A percentile compares a stretch with the other conserved stretches of the same genome.
Conservation (phyloP, 1,140 invertebrate species). For the Psilanteris sp. region DNA sequence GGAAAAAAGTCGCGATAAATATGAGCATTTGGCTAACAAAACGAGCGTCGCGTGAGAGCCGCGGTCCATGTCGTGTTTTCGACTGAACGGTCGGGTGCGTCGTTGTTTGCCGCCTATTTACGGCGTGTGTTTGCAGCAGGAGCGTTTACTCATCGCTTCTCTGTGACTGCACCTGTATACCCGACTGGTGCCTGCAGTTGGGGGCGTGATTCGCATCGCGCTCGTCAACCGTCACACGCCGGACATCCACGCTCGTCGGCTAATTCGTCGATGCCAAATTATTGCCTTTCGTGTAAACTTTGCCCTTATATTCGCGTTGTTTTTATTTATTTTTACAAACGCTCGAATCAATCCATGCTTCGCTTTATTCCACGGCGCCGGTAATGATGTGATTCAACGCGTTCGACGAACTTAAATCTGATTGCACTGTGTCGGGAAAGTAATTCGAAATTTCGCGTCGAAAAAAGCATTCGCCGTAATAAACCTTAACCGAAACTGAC, state of each 20-base stretch:
- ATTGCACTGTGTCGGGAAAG: not conserved
- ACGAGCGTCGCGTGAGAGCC: slow-evolving; percentile 46
- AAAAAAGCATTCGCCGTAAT: too few relatives aligned
- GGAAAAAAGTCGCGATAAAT: slow-evolving; percentile 43
- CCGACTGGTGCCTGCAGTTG: slow-evolving; percentile 13
- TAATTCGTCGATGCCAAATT: slow-evolving; percentile 44
- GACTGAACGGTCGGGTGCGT: slow-evolving; percentile 67
- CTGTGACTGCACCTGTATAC: slow-evolving; percentile 48
- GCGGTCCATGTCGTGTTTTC: slow-evolving; percentile 70
- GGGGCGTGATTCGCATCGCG: slow-evolving; percentile 33
- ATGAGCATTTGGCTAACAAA: slow-evolving; percentile 37
- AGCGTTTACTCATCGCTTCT: slow-evolving; percentile 50
- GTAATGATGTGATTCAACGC: slow-evolving; percentile 1
- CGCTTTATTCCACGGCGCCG: slow-evolving; percentile 1
- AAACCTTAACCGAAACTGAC: too few relatives aligned
- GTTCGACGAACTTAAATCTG: too few relatives aligned
- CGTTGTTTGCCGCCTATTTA: slow-evolving; percentile 70
- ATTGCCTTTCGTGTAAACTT: slow-evolving; percentile 43
- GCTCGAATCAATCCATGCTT: not conserved
- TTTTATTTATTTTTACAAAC: slow-evolving; percentile 10
- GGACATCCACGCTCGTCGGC: slow-evolving; percentile 11
- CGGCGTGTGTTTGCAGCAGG: slow-evolving; percentile 39
- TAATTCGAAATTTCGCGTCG: too few relatives aligned
- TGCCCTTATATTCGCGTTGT: slow-evolving; percentile 7
- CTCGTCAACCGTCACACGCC: slow-evolving; percentile 38